A percentile compares a stretch with the other conserved stretches of the same genome.
Conservation (phyloP, 30 jellyfish, hydroid and myxozoan genomes). For the Sanderia malayensis region DNA sequence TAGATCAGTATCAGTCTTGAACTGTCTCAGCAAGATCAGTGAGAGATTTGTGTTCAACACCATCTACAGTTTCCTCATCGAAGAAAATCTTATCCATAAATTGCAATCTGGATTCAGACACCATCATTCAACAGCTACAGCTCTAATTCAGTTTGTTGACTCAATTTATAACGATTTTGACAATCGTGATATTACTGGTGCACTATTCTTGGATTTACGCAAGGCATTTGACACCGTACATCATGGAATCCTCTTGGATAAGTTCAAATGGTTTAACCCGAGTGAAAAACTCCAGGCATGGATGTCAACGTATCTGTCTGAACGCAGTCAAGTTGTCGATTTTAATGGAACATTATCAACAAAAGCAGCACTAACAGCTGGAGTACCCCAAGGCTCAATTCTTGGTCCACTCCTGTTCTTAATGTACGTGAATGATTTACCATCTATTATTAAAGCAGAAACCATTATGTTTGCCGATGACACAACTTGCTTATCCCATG, state of each 20-base stretch:
- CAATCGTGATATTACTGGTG: constrained; percentile 7
- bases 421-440: constrained; percentile 7
- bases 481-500: constrained; percentile 20
- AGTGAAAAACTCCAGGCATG: constrained; percentile 5
- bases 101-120: constrained; percentile 38
- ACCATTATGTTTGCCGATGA: constrained; percentile 28
- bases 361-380: constrained; percentile 25
- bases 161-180: constrained; percentile 27
- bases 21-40: constrained; percentile 8
- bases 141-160: constrained; percentile 26
- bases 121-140: constrained; percentile 41
- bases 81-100: constrained; percentile 7
- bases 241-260: constrained; percentile 7
- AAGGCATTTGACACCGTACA: constrained; percentile 32
- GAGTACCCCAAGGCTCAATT: constrained; percentile 64
- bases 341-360: constrained; percentile 25
- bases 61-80: neutral
- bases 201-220: constrained; percentile 18
- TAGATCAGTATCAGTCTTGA: constrained; percentile 18
- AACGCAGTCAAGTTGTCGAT: constrained; percentile 23
- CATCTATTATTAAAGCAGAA: neutral
- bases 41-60: constrained; percentile 7
- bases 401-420: constrained; percentile 44
- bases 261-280: constrained; percentile 14
- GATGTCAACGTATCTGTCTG: constrained; percentile 26